Percentiles rank a stretch among this genome's conserved stretches.
These are phyloP conservation scores for Sparidentex hasta DNA, from an alignment of 2,797 vertebrate species.

Conservation along the genomic window DNA sequence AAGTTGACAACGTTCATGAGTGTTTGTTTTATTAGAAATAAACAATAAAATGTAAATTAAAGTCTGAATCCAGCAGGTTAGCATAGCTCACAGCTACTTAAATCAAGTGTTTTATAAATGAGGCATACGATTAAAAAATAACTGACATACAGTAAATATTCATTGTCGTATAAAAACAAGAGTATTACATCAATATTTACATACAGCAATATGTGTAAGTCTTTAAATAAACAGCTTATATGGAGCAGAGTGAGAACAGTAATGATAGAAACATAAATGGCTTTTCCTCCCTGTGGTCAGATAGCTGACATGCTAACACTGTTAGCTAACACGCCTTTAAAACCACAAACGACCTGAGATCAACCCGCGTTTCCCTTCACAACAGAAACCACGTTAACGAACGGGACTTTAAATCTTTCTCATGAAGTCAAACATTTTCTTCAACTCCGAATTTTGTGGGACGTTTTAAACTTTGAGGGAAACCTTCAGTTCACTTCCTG, in stretches of 20 bases:
- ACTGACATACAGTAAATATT: conserved; percentile 25
- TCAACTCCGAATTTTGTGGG: too few relatives aligned
- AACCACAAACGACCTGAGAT: conserved; percentile 43
- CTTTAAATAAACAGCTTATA: conserved; percentile 81
- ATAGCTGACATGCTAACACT: not conserved
- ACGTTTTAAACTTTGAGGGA: too few relatives aligned
- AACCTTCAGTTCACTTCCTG: not conserved
- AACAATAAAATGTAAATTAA: not conserved
- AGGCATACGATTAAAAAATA: conserved; percentile 6
- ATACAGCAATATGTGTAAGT: conserved; percentile 67
- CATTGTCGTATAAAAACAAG: conserved; percentile 34
- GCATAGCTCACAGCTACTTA: not conserved
- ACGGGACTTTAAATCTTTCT: too few relatives aligned
- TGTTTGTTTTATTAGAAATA: not conserved
- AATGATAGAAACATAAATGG: conserved; percentile 50
- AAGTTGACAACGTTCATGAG: not conserved
- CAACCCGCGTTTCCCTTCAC: not conserved
- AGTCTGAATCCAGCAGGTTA: conserved; percentile 35
- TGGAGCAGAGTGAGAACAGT: conserved; percentile 51
- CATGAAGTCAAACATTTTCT: not conserved
- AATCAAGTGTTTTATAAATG: not conserved
- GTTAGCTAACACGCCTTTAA: not conserved
- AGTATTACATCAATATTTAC: conserved; percentile 80
- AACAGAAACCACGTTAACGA: not conserved
- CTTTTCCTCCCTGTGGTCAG: conserved; percentile 43